phyloP scores from a whole-genome alignment of 2,888 invertebrate species.

The Brenthis ino region DNA sequence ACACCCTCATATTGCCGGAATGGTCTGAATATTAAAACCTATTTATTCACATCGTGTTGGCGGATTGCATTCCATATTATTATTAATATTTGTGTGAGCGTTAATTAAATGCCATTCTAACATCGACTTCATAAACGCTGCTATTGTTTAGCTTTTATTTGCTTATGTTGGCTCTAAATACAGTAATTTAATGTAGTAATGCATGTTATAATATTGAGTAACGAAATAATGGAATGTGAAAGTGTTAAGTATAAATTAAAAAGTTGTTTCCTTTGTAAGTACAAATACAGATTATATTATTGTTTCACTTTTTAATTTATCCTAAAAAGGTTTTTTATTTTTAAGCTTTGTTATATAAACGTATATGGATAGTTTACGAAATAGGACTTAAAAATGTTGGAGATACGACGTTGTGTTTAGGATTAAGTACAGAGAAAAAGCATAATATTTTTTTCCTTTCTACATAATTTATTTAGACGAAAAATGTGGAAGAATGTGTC shows the following conservation, averaged over 20 bases:
- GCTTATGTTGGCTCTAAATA: neutral
- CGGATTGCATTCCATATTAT: slow-evolving; percentile 27
- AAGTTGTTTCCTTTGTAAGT: too few species aligned
- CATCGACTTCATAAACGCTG: slow-evolving; percentile 5
- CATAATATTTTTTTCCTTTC: neutral
- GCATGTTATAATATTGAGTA: too few species aligned
- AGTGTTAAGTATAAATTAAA: too few species aligned
- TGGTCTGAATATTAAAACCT: slow-evolving; percentile 9
- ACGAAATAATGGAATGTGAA: too few species aligned
- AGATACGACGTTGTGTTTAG: neutral
- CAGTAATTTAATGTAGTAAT: too few species aligned
- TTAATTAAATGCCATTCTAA: slow-evolving; percentile 37
- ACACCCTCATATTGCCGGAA: neutral
- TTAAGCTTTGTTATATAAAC: too few species aligned
- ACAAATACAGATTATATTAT: too few species aligned
- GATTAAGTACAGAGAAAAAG: neutral
- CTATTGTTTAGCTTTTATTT: slow-evolving; percentile 5
- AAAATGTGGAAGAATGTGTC: slow-evolving; percentile 22
- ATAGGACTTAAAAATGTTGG: too few species aligned
- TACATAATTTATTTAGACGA: slow-evolving; percentile 16
- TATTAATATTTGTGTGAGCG: slow-evolving; percentile 29
- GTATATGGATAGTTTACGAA: too few species aligned
- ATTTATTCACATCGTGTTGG: slow-evolving; percentile 27
- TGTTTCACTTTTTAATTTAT: too few species aligned
- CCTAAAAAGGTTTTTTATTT: too few species aligned